Evolutionary conservation across 2,888 invertebrate genomes (phyloP), one percentile per base, ranked within the genome.

Genomic region (Drosophila demipolita): DNA sequence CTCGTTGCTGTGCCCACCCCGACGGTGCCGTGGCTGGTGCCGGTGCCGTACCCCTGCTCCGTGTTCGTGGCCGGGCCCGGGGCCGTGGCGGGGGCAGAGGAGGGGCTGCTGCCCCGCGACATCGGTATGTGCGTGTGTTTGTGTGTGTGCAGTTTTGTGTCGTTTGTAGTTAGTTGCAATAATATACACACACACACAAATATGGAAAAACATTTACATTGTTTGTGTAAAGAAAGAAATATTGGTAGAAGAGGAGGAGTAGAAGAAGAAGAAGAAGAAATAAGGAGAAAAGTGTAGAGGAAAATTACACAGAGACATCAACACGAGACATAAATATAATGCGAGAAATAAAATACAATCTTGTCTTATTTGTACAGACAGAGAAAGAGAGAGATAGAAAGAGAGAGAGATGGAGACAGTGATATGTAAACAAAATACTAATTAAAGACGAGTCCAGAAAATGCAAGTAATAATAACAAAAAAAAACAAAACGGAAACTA

Each of bases 261-360:
- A 83, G 69, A 62, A 73, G 72, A 85, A 68, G 52, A 49, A 29
- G 42, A 42, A 20, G 33, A 54, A 45, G 23, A 73, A 66, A 79
- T 63, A 87, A 79, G 83, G 48, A 83, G 78, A 84, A 84, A 79
- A 73, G 87, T 89, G 74, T 78, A 83, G 80, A 78, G 88, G 83
- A 81, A 82, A 87, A 84, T 85, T 85, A 85, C 85, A 87, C 73
- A 85, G 59, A 85, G 83, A 73, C 74, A 55, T 55, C 38, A 80
- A 74, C 75, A 75, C 77, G 71, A 82, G 59, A 62, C 29, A 54
- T 48, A 70, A 54, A 45, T 57, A 68, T 50, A 66, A 64, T 33
- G 38, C 33, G 40, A 53, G 48, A 75, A 70, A 70, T 58, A 59
- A 69, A 69, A 67, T 63, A 52, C 66, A 69, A 73, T 73, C 50